Conservation (phyloP, 2,113 vertebrate genomes). For the Solenodon paradoxus region DNA sequence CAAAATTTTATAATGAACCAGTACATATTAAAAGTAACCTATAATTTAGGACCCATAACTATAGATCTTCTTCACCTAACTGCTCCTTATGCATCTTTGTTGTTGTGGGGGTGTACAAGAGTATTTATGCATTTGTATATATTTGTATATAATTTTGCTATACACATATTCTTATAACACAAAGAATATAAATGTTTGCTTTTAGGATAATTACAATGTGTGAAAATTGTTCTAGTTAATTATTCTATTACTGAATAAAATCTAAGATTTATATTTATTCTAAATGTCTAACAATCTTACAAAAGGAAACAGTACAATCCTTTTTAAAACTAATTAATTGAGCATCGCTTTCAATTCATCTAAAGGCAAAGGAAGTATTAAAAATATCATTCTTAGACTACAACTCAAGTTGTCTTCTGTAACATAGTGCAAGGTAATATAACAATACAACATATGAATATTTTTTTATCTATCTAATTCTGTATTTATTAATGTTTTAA, state of each 20-base stretch:
- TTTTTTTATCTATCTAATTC: background rate
- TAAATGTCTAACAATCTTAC: background rate
- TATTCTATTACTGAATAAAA: background rate
- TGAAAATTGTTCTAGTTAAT: background rate
- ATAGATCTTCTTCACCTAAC: background rate
- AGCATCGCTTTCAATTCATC: rapidly evolving
- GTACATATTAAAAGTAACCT: background rate
- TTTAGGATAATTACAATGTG: background rate
- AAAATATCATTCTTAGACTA: background rate
- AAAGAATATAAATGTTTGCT: background rate
- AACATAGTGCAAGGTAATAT: background rate
- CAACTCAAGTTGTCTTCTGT: background rate
- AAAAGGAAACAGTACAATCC: background rate
- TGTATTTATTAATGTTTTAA: background rate
- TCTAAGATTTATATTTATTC: background rate
- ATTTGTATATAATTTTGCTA: background rate
- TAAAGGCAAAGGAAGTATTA: background rate
- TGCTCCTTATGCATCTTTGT: too few species aligned
- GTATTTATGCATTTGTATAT: background rate
- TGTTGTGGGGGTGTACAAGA: background rate
- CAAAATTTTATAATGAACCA: background rate
- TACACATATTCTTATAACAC: background rate
- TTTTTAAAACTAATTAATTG: background rate
- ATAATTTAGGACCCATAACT: background rate
- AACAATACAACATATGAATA: background rate